phyloP scores from a whole-genome alignment of 2,113 vertebrate species.

The Rattus norvegicus region DNA sequence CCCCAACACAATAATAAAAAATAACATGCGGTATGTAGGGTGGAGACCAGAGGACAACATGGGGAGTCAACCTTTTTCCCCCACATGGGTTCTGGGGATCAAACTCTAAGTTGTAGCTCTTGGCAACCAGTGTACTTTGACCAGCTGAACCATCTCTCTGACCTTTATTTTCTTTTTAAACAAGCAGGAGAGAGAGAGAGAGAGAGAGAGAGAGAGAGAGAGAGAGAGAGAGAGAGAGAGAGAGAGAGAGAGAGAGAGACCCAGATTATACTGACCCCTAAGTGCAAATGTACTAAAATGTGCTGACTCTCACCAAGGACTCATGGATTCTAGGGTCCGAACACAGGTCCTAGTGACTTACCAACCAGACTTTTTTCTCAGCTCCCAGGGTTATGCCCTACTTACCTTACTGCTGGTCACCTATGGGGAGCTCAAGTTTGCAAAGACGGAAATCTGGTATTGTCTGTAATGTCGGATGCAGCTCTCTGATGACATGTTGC shows the following conservation, averaged over 20 bases:
- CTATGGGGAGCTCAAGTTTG: neutral
- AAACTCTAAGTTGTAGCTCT: neutral
- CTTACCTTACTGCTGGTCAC: neutral
- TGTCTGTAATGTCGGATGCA: neutral
- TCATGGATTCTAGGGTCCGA: neutral
- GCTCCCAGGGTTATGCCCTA: neutral
- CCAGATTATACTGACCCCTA: constrained; percentile 9
- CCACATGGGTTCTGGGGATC: neutral
- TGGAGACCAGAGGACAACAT: neutral
- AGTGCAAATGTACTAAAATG: neutral
- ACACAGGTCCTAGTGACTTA: neutral
- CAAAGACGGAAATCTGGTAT: neutral
- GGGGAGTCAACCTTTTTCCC: too few relatives aligned
- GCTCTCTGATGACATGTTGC: neutral
- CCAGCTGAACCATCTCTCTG: neutral
- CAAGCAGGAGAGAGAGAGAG: neutral
- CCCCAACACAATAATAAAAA: neutral
- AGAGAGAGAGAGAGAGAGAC: neutral
- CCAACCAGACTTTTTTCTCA: neutral
- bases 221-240: too few relatives aligned
- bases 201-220: too few relatives aligned
- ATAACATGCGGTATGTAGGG: neutral
- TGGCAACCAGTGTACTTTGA: neutral
- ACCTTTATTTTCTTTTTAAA: neutral
- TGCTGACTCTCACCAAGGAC: constrained; percentile 23